phyloP scores from a whole-genome alignment of 2,888 invertebrate species.

The Napeogenes sylphis region DNA sequence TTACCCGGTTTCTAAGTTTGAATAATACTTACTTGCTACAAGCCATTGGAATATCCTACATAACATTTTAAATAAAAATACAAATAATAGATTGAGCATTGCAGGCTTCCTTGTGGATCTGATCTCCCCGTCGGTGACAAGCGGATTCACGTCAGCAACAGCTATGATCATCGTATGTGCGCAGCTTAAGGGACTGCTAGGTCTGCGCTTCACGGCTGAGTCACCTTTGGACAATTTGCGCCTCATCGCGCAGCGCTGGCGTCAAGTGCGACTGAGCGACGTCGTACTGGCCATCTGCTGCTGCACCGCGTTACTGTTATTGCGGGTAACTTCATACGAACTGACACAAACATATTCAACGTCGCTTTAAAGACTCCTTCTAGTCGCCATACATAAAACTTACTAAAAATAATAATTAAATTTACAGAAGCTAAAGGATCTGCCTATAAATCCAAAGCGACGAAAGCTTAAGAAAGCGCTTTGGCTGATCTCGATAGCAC shows the following conservation, averaged over 20 bases:
- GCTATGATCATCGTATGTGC: slow-evolving; percentile 86
- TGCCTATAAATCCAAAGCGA: slow-evolving; percentile 62
- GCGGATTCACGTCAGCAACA: slow-evolving; percentile 91
- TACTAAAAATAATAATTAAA: too few species aligned
- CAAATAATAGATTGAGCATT: not conserved
- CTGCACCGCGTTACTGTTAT: slow-evolving; percentile 79
- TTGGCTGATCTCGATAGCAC: slow-evolving; percentile 86
- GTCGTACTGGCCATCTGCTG: slow-evolving; percentile 81
- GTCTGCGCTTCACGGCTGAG: slow-evolving; percentile 82
- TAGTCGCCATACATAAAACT: too few species aligned
- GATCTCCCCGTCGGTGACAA: slow-evolving; percentile 89
- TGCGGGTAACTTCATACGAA: slow-evolving; percentile 78
- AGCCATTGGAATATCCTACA: too few species aligned
- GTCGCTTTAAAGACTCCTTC: too few species aligned
- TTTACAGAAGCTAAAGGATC: slow-evolving; percentile 80
- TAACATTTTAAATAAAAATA: too few species aligned
- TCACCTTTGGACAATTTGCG: slow-evolving; percentile 80
- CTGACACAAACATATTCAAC: not conserved
- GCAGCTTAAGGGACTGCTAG: slow-evolving; percentile 86
- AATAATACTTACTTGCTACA: too few species aligned
- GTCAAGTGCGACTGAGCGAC: slow-evolving; percentile 78
- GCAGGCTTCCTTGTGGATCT: slow-evolving; percentile 91
- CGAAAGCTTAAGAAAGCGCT: slow-evolving; percentile 72
- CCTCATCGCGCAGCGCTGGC: slow-evolving; percentile 66
- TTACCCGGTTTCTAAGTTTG: too few species aligned